Conservation (phyloP, 2,797 vertebrate species). For the Onychomys arenicola region DNA sequence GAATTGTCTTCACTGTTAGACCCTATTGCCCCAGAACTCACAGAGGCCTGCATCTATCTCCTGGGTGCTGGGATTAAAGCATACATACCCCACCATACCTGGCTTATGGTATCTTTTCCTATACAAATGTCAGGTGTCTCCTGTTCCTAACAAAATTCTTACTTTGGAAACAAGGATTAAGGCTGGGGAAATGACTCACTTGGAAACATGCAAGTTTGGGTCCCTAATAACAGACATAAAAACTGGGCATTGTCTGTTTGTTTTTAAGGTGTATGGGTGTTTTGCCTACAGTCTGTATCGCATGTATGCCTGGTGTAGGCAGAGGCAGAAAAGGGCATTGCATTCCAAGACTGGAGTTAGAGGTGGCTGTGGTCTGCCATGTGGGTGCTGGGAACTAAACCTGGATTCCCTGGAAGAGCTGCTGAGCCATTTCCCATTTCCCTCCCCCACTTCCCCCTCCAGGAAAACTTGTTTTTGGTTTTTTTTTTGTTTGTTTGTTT, state of each 20-base stretch:
- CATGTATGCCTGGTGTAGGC: neutral
- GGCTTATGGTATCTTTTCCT: neutral
- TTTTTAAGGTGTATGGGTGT: neutral
- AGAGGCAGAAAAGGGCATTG: neutral
- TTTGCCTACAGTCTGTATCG: neutral
- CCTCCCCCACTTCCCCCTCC: neutral
- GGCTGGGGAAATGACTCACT: neutral
- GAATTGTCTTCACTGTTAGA: neutral
- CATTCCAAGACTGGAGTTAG: neutral
- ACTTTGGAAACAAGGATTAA: neutral
- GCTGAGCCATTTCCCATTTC: neutral
- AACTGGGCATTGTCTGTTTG: neutral
- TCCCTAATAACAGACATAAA: neutral
- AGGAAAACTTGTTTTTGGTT: too few species aligned
- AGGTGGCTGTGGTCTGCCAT: neutral
- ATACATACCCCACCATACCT: neutral
- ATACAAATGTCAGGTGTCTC: neutral
- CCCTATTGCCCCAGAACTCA: neutral
- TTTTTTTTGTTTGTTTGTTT: too few species aligned
- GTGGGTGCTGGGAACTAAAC: neutral
- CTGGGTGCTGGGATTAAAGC: neutral
- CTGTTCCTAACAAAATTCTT: constrained; percentile 27
- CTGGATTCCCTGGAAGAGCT: neutral
- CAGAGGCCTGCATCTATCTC: neutral
- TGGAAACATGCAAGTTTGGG: neutral